These are phyloP conservation scores for Gopherus flavomarginatus DNA, from an alignment of 2,113 vertebrate genomes.

Conservation along the genomic window DNA sequence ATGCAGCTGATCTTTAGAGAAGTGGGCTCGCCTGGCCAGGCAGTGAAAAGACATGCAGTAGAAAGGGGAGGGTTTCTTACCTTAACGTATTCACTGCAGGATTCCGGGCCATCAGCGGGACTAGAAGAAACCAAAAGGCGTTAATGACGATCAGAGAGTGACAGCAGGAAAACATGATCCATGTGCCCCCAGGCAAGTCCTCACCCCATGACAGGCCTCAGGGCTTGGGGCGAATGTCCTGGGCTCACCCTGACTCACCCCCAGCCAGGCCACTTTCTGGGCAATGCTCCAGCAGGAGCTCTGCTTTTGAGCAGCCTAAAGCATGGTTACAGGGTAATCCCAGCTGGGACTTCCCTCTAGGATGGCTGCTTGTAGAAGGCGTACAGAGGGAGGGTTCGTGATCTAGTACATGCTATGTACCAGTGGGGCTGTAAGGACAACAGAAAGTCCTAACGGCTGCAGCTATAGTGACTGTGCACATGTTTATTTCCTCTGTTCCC, in stretches of 20 bases:
- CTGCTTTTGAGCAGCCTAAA: background rate
- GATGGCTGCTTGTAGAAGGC: background rate
- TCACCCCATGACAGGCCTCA: background rate
- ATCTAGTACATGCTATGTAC: background rate
- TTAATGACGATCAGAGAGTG: background rate
- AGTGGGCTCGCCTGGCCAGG: too few species aligned
- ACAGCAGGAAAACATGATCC: too few species aligned
- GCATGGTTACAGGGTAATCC: background rate
- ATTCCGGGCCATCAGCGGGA: conserved; percentile 67
- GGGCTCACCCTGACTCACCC: background rate
- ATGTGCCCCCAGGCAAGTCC: background rate
- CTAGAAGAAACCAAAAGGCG: conserved; percentile 59
- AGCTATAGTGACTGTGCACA: too few species aligned
- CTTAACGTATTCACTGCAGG: conserved; percentile 82
- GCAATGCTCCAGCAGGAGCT: background rate
- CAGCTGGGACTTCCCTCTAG: background rate
- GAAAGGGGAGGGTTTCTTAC: conserved; percentile 56
- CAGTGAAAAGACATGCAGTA: too few species aligned
- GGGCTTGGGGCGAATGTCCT: background rate
- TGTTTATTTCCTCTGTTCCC: background rate
- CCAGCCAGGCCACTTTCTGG: background rate
- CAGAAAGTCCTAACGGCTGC: background rate
- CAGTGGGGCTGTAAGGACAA: background rate
- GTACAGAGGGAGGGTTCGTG: background rate
- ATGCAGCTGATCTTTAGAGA: background rate